Base-by-base conservation (phyloP, 1,140 invertebrate genomes). In the Hylyphantes graminicola region DNA sequence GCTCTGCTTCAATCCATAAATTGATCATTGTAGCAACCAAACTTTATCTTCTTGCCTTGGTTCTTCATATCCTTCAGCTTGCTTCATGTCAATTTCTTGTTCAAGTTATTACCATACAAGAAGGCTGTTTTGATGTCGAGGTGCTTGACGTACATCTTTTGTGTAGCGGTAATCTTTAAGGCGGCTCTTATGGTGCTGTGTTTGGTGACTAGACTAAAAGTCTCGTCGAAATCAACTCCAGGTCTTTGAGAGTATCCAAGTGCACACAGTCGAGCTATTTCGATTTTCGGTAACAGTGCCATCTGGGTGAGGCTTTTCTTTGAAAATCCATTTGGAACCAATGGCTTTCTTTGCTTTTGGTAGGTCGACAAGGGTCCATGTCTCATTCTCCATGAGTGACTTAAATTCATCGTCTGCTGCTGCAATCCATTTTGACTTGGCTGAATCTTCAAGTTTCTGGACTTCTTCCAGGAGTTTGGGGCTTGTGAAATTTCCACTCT, bases 91-190 rank as follows among this genome's bases (percentile, higher is more conserved):
- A 35, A 35, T 35, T 35, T 35, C 35, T 35, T 35, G 2, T 35
- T 35, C 35, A 35, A 35, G 35, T 17, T 84, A n/a, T n/a, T 67
- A 72, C 35, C 75, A 61, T 80, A 50, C 4, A 85, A 48, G 48
- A 79, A 80, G 0, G 35, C 75, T 53, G 55, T 80, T 53, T 74
- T 72, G 35, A 85, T 74, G 7, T 79, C 53, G 57, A 35, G 15
- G 15, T 48, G 86, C 12, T 9, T 83, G 13, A 80, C 63, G 61
- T 57, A 73, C 82, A n/a, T 87, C 53, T 10, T 85, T 55, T 51
- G 87, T 48, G 79, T 54, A n/a, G 59, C 79, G 54, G 50, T 21
- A 85, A 81, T 72, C 81, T 80, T 12, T 83, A 88, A 15, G 67
- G 53, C 48, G 7, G 12, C 17, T 68, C 72, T 15, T 21, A 51